Base-by-base conservation (phyloP, 2,113 vertebrate genomes). In the Takifugu bimaculatus region DNA sequence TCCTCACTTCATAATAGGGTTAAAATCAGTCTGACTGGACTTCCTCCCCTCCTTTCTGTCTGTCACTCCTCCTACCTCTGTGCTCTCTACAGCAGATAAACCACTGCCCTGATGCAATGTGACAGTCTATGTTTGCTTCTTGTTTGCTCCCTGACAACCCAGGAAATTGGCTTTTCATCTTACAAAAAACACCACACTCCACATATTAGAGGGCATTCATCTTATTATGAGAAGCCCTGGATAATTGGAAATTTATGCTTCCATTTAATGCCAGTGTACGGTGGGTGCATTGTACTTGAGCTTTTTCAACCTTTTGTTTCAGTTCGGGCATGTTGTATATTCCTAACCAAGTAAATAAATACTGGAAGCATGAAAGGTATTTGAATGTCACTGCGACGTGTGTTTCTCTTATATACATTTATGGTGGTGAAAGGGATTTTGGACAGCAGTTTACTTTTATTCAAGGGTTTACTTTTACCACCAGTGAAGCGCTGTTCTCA, bases 101-200 rank as follows among this genome's bases (percentile, higher is more conserved):
- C 82, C 70, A 66, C 75, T 73, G 60, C 65, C 55, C 66, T 80
- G 75, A 89, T 85, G 72, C 65, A 79, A 86, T 72, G 72, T 83
- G 82, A 85, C 87, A 83, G 71, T 61, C 59, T 62, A 64, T 61
- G 54, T 82, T 87, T 78, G 74, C 63, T 81, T 77, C 74, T 76
- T 70, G 70, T 67, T 77, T 77, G 77, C 62, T 71, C 54, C 39
- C 44, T 87, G 82, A 89, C 83, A 87, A 87, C 68, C 48, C 74
- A 66, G 81, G 83, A 88, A 90, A 90, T 89, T 83, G 74, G 67
- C 84, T 87, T 83, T 84, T 88, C 78, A 81, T 84, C 78, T 83
- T 83, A 77, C 73, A 79, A 85, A 85, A 83, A 73, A 52, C 50
- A 58, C 65, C 62, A 60, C 65, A 74, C 26, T 71, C 69, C 42